Evolutionary conservation across 1,140 invertebrate genomes (phyloP).

Genomic region (Apis cerana): DNA sequence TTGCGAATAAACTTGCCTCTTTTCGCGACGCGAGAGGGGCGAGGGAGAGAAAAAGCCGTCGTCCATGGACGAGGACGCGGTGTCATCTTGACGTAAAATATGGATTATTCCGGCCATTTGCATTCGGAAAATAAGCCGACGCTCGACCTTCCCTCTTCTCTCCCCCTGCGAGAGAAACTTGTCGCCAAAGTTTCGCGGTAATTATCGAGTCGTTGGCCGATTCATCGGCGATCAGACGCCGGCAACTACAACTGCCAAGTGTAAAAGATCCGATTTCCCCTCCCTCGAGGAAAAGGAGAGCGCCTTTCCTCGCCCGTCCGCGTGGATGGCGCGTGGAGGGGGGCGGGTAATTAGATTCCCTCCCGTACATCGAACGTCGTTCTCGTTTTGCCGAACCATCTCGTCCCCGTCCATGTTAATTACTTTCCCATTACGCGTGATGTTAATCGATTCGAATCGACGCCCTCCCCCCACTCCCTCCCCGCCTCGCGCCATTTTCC

Average conservation of each 20-base stretch:
- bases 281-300: background rate
- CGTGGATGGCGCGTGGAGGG: background rate
- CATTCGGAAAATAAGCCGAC: slow-evolving; percentile 79
- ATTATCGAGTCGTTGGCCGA: slow-evolving; percentile 63
- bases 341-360: slow-evolving; percentile 33
- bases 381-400: background rate
- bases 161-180: slow-evolving; percentile 24
- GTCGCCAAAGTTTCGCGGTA: slow-evolving; percentile 58
- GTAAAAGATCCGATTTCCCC: slow-evolving; percentile 5
- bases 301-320: slow-evolving; percentile 16
- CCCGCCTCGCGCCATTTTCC: background rate
- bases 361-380: slow-evolving; percentile 21
- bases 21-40: slow-evolving; percentile 54
- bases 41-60: slow-evolving; percentile 33
- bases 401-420: slow-evolving; percentile 27
- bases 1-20: slow-evolving; percentile 74
- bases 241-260: slow-evolving; percentile 33
- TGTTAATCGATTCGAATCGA: slow-evolving; percentile 25
- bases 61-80: slow-evolving; percentile 60
- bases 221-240: slow-evolving; percentile 42
- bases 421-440: slow-evolving; percentile 16
- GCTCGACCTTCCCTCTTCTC: slow-evolving; percentile 9
- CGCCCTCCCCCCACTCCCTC: background rate
- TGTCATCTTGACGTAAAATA: slow-evolving; percentile 78
- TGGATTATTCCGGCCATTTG: slow-evolving; percentile 80